Evolutionary conservation across 2,888 invertebrate genomes (phyloP).

Genomic region (Lycophotia porphyrea): DNA sequence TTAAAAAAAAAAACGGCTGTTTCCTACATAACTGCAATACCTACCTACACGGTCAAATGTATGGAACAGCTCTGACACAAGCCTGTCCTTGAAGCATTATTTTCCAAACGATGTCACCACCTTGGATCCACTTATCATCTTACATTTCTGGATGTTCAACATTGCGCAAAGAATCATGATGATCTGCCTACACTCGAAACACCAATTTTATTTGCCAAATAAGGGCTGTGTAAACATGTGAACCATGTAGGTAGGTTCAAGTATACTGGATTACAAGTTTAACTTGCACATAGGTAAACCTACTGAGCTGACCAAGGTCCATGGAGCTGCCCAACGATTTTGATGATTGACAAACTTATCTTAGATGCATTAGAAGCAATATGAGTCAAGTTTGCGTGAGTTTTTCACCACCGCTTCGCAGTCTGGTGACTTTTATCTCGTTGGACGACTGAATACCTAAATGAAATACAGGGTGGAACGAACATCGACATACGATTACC

Average conservation of each 20-base stretch:
- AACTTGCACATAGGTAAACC: background rate
- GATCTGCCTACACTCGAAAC: constrained; percentile 10
- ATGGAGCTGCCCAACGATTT: background rate
- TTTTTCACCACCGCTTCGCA: too few relatives aligned
- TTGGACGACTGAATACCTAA: too few relatives aligned
- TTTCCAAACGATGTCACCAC: constrained; percentile 12
- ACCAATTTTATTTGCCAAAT: constrained; percentile 10
- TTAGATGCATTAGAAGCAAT: background rate
- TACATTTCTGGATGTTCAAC: background rate
- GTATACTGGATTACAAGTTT: constrained; percentile 3
- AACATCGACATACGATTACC: too few relatives aligned
- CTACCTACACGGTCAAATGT: too few relatives aligned
- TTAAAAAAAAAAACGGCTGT: too few relatives aligned
- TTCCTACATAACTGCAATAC: too few relatives aligned
- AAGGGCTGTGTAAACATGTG: constrained; percentile 4
- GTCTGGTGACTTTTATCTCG: too few relatives aligned
- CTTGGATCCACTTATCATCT: constrained; percentile 46
- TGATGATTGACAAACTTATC: background rate
- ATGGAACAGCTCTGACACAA: background rate
- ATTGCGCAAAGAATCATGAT: constrained; percentile 27
- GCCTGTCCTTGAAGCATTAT: background rate
- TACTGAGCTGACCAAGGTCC: background rate
- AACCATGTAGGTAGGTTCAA: constrained; percentile 9
- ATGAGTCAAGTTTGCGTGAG: too few relatives aligned
- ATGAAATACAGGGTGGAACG: too few relatives aligned